Evolutionary conservation across 2,113 vertebrate species (phyloP).

Genomic region (Globicephala melas): DNA sequence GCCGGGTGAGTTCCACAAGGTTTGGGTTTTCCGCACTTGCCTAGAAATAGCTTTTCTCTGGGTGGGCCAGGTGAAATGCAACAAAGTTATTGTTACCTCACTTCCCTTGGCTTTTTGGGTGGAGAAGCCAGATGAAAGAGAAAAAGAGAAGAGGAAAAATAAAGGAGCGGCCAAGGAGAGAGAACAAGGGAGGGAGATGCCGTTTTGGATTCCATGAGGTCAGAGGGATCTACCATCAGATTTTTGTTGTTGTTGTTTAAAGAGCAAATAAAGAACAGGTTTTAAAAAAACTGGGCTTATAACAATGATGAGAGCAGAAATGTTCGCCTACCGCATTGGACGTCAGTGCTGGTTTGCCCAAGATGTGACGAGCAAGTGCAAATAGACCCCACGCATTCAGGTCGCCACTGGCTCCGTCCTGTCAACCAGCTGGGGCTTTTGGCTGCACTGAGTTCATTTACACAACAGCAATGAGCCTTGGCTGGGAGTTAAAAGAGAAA

Average conservation of each 20-base stretch:
- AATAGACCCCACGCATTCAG: neutral
- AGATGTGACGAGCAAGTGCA: neutral
- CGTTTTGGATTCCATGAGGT: neutral
- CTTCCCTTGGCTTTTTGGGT: slow-evolving; percentile 70
- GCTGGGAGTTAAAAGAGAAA: slow-evolving; percentile 29
- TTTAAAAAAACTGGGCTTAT: neutral
- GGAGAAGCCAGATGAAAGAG: slow-evolving; percentile 71
- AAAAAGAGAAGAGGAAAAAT: slow-evolving; percentile 52
- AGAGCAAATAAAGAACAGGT: slow-evolving; percentile 6
- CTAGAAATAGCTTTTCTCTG: slow-evolving; percentile 83
- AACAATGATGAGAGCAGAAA: neutral
- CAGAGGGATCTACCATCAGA: neutral
- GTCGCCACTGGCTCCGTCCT: neutral
- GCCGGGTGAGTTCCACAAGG: slow-evolving; percentile 62
- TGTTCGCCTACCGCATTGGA: neutral
- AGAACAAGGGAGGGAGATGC: slow-evolving; percentile 1
- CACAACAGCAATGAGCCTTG: neutral
- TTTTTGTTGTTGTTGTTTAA: slow-evolving; percentile 13
- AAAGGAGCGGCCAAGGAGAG: neutral
- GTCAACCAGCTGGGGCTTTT: slow-evolving; percentile 2
- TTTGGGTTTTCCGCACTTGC: slow-evolving; percentile 76
- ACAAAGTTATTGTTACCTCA: slow-evolving; percentile 70
- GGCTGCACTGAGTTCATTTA: slow-evolving; percentile 61
- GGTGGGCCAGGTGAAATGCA: slow-evolving; percentile 84
- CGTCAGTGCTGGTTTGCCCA: neutral